Evolutionary conservation across 2,113 vertebrate species (phyloP).

Genomic region (Ivindomyrus marchei): DNA sequence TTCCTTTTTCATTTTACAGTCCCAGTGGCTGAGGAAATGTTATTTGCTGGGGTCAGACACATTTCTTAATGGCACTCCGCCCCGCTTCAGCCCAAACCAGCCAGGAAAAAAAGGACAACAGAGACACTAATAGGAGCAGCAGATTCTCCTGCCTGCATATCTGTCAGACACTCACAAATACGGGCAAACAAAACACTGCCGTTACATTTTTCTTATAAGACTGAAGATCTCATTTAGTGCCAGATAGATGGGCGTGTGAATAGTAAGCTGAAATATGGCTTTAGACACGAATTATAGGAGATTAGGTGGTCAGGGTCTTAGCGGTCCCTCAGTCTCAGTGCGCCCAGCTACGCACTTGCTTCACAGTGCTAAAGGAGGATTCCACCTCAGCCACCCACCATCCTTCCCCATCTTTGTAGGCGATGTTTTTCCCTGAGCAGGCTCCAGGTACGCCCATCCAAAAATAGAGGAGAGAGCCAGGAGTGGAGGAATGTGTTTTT

Average conservation of each 20-base stretch:
- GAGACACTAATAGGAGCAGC: neutral
- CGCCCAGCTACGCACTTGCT: no score
- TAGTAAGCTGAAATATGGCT: neutral
- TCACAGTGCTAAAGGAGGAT: neutral
- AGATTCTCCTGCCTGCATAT: neutral
- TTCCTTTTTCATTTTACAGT: constrained; percentile 19
- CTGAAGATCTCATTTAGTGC: neutral
- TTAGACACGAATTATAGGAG: neutral
- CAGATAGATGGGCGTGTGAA: neutral
- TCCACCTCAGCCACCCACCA: neutral
- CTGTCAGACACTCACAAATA: neutral
- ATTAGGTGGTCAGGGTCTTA: neutral
- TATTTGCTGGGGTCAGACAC: constrained; percentile 16
- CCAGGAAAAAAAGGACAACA: neutral
- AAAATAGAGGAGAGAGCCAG: neutral
- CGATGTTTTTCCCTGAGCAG: neutral
- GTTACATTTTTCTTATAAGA: neutral
- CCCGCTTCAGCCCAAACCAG: neutral
- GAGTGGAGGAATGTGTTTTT: neutral
- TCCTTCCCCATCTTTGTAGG: no score
- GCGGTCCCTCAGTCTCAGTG: neutral
- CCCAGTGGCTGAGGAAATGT: constrained; percentile 11
- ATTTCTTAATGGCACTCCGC: constrained; percentile 18
- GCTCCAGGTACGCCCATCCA: neutral
- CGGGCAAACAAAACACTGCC: no score